A percentile compares a stretch with the other conserved stretches of the same genome.
These are phyloP conservation scores for Limnothrissa miodon DNA, from an alignment of 2,113 vertebrate species.

Conservation along the genomic window DNA sequence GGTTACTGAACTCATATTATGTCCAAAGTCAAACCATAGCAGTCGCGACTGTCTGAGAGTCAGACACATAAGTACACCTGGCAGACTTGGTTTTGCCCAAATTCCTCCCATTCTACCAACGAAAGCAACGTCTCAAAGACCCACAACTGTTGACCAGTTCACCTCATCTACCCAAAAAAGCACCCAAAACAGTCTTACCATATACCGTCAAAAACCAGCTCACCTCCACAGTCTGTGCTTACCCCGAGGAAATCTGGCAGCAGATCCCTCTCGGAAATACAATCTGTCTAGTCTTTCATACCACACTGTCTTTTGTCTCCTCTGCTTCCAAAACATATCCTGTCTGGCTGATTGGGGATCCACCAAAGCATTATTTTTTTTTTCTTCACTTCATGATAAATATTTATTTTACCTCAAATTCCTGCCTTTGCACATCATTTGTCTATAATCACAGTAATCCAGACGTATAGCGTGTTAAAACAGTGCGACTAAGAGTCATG, in stretches of 20 bases:
- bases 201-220: too few relatives aligned
- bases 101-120: slow-evolving; percentile 44
- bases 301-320: slow-evolving; percentile 31
- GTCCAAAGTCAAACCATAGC: slow-evolving; percentile 32
- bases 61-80: slow-evolving; percentile 30
- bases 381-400: not conserved
- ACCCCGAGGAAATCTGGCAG: slow-evolving; percentile 37
- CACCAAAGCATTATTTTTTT: slow-evolving; percentile 9
- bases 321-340: slow-evolving; percentile 25
- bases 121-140: slow-evolving; percentile 36
- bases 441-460: not conserved
- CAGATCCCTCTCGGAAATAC: slow-evolving; percentile 22
- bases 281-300: slow-evolving; percentile 31
- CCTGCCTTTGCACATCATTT: not conserved
- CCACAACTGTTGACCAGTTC: slow-evolving; percentile 37
- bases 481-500: not conserved
- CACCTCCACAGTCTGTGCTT: too few relatives aligned
- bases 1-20: not conserved
- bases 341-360: slow-evolving; percentile 18
- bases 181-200: too few relatives aligned
- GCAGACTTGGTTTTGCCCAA: slow-evolving; percentile 42
- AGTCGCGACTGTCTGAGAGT: slow-evolving; percentile 33
- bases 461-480: not conserved
- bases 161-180: too few relatives aligned
- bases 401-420: slow-evolving; percentile 12